phyloP scores from a whole-genome alignment of 2,888 invertebrate genomes.

The Deilephila elpenor region DNA sequence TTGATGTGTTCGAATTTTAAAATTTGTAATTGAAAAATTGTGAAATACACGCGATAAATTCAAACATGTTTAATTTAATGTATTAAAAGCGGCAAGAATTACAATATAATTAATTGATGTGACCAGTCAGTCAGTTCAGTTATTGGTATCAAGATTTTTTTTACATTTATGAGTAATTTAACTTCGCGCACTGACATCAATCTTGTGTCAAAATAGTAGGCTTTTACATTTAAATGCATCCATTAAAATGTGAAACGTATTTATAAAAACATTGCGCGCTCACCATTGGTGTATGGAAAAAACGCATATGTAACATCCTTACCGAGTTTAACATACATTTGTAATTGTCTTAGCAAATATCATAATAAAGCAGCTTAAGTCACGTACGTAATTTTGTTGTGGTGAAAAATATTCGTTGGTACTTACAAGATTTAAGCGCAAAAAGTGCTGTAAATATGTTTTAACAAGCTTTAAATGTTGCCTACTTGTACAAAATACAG shows the following conservation, averaged over 20 bases:
- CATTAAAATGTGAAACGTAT: background rate
- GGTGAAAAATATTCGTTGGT: background rate
- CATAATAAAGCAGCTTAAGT: conserved; percentile 1
- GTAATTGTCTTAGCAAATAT: conserved; percentile 1
- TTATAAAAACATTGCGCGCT: background rate
- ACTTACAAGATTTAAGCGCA: background rate
- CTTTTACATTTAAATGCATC: conserved; percentile 2
- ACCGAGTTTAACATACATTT: background rate
- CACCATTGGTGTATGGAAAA: background rate
- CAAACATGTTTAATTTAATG: conserved; percentile 4
- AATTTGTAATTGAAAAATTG: conserved; percentile 9
- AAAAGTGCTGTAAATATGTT: background rate
- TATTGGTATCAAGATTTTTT: conserved; percentile 15
- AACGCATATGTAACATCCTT: background rate
- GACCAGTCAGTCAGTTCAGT: background rate
- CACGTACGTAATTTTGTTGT: background rate
- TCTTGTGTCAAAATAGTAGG: background rate
- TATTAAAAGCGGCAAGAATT: background rate
- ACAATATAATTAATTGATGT: conserved; percentile 2
- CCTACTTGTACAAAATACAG: background rate
- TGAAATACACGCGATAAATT: background rate
- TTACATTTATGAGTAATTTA: conserved; percentile 6
- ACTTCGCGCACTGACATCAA: background rate
- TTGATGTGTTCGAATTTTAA: conserved; percentile 1
- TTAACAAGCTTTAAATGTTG: background rate